Evolutionary conservation across 2,888 invertebrate genomes (phyloP), one percentile per base, ranked within the genome.

Genomic region (Noctua comes): DNA sequence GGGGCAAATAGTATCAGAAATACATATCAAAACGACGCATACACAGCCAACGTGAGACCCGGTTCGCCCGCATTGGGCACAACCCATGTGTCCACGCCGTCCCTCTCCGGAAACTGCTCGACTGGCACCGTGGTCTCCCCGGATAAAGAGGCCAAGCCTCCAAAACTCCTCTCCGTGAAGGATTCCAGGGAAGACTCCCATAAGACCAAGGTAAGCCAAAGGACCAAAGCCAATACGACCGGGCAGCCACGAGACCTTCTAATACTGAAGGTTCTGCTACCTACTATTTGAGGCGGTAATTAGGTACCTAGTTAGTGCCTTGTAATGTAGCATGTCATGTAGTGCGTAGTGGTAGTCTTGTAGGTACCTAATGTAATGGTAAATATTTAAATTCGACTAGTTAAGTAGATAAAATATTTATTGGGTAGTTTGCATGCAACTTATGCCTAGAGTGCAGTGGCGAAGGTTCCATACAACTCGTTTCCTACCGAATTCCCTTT

Each of bases 11-110:
- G 79, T 43, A 82, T 75, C 66, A 85, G 77, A 76, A 87, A 76
- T 83, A 80, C 85, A 84, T 79, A 85, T 69, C 68, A 85, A 82
- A 80, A 68, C 79, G 70, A 82, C 84, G 79, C 86, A 76, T 79
- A 84, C 86, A 84, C 93, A 96, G 96, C 96, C 84, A 85, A 89
- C 88, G 93, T 92, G 79, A 93, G 95, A 43, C 94, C 96, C 71
- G 96, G 95, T 73, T 95, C 96, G 73, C 95, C 96, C 70, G 90
- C 90, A 74, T 86, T 92, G 85, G 88, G 88, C 75, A 83, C 87
- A 76, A 86, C 85, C 86, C 92, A 87, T 78, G 78, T 89, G 68
- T 91, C 93, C 65, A 81, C 91, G 83, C 93, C 91, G 82, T 92
- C 94, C 24, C 88, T 93, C 66, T 87, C 92, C 54, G 92, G 88